phyloP scores from a whole-genome alignment of 1,140 invertebrate genomes.

The Sycophaga agraensis region DNA sequence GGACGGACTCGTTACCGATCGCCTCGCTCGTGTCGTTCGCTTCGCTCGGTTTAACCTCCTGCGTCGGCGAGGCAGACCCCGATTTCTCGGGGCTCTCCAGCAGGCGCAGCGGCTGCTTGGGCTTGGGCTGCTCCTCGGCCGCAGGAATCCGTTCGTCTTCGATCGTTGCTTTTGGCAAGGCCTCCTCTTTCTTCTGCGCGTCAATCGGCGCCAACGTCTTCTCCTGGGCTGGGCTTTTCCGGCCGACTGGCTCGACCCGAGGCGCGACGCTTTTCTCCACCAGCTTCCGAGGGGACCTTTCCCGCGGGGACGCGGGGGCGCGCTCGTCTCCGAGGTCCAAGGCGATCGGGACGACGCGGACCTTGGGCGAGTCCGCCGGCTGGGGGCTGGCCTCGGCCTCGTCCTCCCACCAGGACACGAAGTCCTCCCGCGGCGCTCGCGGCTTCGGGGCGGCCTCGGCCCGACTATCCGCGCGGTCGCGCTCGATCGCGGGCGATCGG shows the following conservation, averaged over 20 bases:
- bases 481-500: too few species aligned
- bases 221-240: not conserved
- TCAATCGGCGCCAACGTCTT: too few species aligned
- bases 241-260: too few species aligned
- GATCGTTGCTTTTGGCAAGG: not conserved
- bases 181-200: not conserved
- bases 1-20: not conserved
- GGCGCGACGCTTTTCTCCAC: not conserved
- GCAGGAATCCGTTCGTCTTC: not conserved
- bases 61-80: not conserved
- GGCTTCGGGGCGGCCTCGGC: too few species aligned
- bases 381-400: not conserved
- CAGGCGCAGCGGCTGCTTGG: not conserved
- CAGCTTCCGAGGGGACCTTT: constrained; percentile 1
- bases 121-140: not conserved
- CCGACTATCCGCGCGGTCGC: not conserved
- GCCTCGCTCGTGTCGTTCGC: not conserved
- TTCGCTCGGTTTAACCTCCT: not conserved
- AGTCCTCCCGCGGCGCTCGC: too few species aligned
- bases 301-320: not conserved
- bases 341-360: too few species aligned
- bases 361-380: too few species aligned
- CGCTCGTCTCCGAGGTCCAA: too few species aligned
- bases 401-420: constrained; percentile 20
- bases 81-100: constrained; percentile 8